Base-by-base conservation (phyloP, 2,888 invertebrate genomes). In the Dolichopus griseipennis region DNA sequence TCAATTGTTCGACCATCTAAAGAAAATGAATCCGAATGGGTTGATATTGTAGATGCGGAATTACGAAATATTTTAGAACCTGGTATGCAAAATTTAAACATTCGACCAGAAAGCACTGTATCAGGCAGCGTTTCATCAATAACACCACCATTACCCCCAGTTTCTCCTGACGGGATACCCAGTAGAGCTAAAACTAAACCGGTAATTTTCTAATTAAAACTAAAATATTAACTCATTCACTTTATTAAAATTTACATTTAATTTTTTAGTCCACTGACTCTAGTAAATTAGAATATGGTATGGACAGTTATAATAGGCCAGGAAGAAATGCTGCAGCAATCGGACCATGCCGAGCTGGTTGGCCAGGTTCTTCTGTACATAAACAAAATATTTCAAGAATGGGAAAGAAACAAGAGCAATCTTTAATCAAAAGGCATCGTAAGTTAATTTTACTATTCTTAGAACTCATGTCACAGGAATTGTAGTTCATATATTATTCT, bases 1-100 rank as follows among this genome's bases (percentile, higher is more conserved):
- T 84, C 84, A 15, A 68, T 66, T 37, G 83, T 82, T 8, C 34
- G 70, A 21, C 67, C 72, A 64, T 68, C 70, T 8, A 73, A 74
- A 82, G 85, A 83, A 41, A 86, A 85, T 72, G 90, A 90, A 74
- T 86, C 89, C 41, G 91, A 91, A 79, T 92, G 92, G 92, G 90
- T 90, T 1, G 91, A 91, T 74, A 85, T 90, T 65, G 91, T 91
- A 12, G 91, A 92, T 78, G 90, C 89, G 64, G 92, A 92, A 78
- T 83, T 92, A 27, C 84, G 91, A 21, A 89, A 90, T 78, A 91
- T 91, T 75, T 79, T 91, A 71, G 90, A 91, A 76, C 90, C 90
- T 1, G 88, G 88, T 77, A 81, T 90, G 67, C 87, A 89, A n/a
- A 83, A 84, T 72, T 78, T 87, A 78, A 82, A 86, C 61, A 79